Base-by-base conservation (phyloP, 1,140 invertebrate species). In the Carcinoscorpius rotundicauda region DNA sequence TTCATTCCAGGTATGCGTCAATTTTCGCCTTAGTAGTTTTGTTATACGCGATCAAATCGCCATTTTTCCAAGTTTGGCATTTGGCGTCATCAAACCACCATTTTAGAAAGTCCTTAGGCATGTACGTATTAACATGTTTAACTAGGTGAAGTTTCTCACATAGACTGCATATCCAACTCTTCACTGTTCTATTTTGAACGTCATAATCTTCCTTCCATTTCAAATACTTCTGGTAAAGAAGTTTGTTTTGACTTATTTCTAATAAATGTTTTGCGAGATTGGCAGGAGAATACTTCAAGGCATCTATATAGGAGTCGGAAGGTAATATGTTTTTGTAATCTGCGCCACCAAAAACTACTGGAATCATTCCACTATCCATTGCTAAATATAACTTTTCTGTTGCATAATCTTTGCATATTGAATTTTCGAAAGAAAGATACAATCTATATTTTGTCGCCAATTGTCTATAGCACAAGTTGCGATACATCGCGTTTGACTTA, bases 401-500 rank as follows among this genome's bases (percentile, higher is more conserved):
- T 5, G 76, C 67, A 62, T 77, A 77, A 56, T 78, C 76, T 49
- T 69, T 64, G 67, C 77, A 79, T 4, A 76, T 59, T 8, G 72
- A 71, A 64, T 76, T 78, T 63, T 78, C 76, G 63, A 77, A 76
- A 8, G 75, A 69, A 6, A 78, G 63, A 63, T 77, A 77, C 64
- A 76, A 78, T 64, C 73, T 73, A 68, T 78, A 77, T 4, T 70
- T 64, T 5, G 64, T 61, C 2, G 64, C 64, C 4, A 77, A 10
- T 49, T 64, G 65, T 3, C 62, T 5, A 10, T 72, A 71, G 55
- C 68, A 75, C 53, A 62, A 51, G 11, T 65, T 60, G 63, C 65
- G 72, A 65, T 76, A 50, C 3, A 60, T 9, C 0, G 64, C 61
- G 4, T 60, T 49, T 52, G 62, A 68, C 3, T 60, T 65, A 6